Base-by-base conservation (phyloP, 30 jellyfish, hydroid and myxozoan species). In the Aurelia coerulea region DNA sequence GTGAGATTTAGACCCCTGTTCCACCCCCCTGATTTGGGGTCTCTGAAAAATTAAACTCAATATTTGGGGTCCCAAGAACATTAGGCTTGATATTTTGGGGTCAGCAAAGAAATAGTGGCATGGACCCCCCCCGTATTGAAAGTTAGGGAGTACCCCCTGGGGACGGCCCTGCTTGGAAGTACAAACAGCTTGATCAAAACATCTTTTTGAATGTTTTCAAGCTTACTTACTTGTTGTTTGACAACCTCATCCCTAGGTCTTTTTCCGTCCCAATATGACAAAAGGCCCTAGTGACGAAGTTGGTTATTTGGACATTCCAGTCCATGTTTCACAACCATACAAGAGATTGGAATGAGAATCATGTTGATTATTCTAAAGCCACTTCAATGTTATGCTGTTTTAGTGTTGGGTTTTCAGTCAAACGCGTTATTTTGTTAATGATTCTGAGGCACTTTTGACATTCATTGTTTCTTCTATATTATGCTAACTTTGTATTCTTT, bases 241-340 rank as follows among this genome's bases (percentile, higher is more conserved):
- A n/a, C n/a, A n/a, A n/a, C n/a, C n/a, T n/a, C n/a, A n/a, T n/a
- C n/a, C n/a, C n/a, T n/a, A n/a, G n/a, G n/a, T n/a, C n/a, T n/a
- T n/a, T n/a, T n/a, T n/a, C n/a, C n/a, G n/a, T n/a, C n/a, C n/a
- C n/a, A n/a, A n/a, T n/a, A n/a, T n/a, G n/a, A n/a, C n/a, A n/a
- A n/a, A n/a, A n/a, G n/a, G n/a, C n/a, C n/a, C n/a, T n/a, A n/a
- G n/a, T n/a, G n/a, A n/a, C n/a, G n/a, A n/a, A n/a, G n/a, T n/a
- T n/a, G n/a, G n/a, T n/a, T n/a, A n/a, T 53, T 53, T 53, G 65
- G 65, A 53, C 65, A 53, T 53, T 53, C 65, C 65, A 53, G 65
- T 53, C 65, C 65, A 53, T 8, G 65, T 53, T 53, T 53, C 65
- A 53, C 65, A 53, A 53, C 65, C 65, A 53, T 53, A 53, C 65